Base-by-base conservation (phyloP, 2,113 vertebrate species). In the Fulica atra region DNA sequence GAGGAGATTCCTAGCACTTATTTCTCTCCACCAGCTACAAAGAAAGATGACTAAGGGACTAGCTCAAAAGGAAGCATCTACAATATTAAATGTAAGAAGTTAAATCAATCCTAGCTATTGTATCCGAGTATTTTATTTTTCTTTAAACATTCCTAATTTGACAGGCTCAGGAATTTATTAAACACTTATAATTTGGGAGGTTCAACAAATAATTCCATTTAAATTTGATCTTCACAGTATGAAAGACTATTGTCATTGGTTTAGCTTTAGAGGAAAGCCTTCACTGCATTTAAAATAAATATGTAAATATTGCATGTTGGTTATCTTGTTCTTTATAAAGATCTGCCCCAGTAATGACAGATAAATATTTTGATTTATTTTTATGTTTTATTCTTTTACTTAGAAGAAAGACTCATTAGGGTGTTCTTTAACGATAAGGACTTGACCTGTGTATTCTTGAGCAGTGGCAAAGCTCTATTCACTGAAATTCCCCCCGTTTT, bases 341-440 rank as follows among this genome's bases (percentile, higher is more conserved):
- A 54, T 59, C 46, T 85, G 8, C 7, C 21, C 11, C 31, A 76
- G n/a, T 57, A 89, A 81, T 65, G 63, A 36, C 38, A 82, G 35
- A 48, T 33, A 89, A 92, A 91, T 87, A 89, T 85, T 95, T 93
- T 60, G 44, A 70, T 29, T 29, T n/a, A 42, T 76, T 95, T 85
- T 94, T 79, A 24, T 42, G 10, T 70, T 88, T 91, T 66, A 69
- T 50, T 26, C 10, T 71, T 95, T 50, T 54, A 54, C 31, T 16
- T 85, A 88, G 51, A 28, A 89, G 48, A 71, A 95, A 70, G 21
- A 76, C 53, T 65, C 35, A 31, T 60, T 56, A 44, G 13, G 3
- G 3, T 77, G 25, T 81, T 64, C 84, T 83, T 88, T 80, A 83
- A 17, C 12, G 53, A 54, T n/a, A 56, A 92, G n/a, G 40, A 38